These are phyloP conservation scores for Reticulitermes lucifugus DNA, from an alignment of 2,888 invertebrate genomes.

Conservation along the genomic window DNA sequence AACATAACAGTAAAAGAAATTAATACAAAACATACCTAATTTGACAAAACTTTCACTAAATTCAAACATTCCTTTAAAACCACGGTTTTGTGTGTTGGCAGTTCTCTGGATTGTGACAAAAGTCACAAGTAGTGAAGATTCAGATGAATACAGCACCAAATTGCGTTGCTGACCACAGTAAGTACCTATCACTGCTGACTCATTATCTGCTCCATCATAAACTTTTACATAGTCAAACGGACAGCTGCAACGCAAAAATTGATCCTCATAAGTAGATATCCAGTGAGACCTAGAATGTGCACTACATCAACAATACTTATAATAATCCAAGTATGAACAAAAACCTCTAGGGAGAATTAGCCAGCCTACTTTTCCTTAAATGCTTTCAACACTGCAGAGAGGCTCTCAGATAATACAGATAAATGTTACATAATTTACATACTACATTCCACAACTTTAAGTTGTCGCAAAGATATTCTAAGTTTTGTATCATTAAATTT, in stretches of 20 bases:
- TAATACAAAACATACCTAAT: conserved; percentile 75
- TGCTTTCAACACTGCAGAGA: too few species aligned
- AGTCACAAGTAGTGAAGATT: conserved; percentile 89
- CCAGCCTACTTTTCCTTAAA: too few species aligned
- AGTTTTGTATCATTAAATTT: too few species aligned
- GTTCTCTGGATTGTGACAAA: conserved; percentile 92
- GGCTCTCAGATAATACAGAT: too few species aligned
- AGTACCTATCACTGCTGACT: conserved; percentile 92
- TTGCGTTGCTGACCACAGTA: conserved; percentile 98
- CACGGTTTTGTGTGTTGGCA: conserved; percentile 96
- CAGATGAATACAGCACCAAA: conserved; percentile 94
- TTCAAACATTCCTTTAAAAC: conserved; percentile 98
- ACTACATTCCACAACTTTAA: too few species aligned
- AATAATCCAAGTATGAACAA: too few species aligned
- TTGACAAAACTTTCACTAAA: conserved; percentile 99
- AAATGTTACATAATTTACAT: too few species aligned
- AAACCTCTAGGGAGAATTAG: too few species aligned
- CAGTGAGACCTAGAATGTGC: too few species aligned
- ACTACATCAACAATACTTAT: too few species aligned
- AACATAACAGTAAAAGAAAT: not conserved
- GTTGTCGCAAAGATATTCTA: too few species aligned
- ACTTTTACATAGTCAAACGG: conserved; percentile 98
- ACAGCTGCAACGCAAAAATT: conserved; percentile 76
- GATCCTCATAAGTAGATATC: not conserved
- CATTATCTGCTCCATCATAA: conserved; percentile 92